A percentile compares a stretch with the other conserved stretches of the same genome.
Evolutionary conservation across 2,797 vertebrate species (phyloP).

Genomic region (Menidia menidia): DNA sequence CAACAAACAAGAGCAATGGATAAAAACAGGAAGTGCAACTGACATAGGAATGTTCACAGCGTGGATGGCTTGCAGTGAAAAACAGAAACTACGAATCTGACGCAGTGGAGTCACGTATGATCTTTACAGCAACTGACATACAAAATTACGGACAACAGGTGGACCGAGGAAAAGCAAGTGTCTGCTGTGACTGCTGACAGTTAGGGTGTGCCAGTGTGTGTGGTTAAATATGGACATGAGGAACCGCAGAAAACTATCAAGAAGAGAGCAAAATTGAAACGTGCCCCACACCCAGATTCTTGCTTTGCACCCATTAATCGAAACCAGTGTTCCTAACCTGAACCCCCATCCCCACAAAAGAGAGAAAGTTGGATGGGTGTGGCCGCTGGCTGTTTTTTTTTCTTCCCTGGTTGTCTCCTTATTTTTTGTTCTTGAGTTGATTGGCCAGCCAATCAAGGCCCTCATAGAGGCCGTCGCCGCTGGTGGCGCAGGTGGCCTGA

Average conservation of each 20-base stretch:
- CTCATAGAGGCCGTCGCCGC: conserved; percentile 94
- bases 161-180: conserved; percentile 60
- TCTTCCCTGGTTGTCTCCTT: conserved; percentile 60
- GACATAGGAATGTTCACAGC: conserved; percentile 32
- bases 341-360: conserved; percentile 41
- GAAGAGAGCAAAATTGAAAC: conserved; percentile 62
- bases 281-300: conserved; percentile 31
- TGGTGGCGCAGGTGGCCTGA: conserved; percentile 97
- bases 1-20: not conserved
- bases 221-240: conserved; percentile 38
- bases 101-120: conserved; percentile 45
- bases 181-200: conserved; percentile 52
- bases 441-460: conserved; percentile 98
- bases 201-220: conserved; percentile 45
- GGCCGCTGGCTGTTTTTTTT: conserved; percentile 26
- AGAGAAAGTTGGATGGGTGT: conserved; percentile 41
- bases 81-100: conserved; percentile 40
- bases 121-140: conserved; percentile 63
- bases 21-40: conserved; percentile 26
- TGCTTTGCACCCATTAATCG: conserved; percentile 43
- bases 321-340: conserved; percentile 34
- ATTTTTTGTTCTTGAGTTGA: conserved; percentile 98
- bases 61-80: conserved; percentile 25
- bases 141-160: conserved; percentile 58
- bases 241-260: conserved; percentile 58